A percentile compares a stretch with the other conserved stretches of the same genome.
Conservation (phyloP, 2,888 invertebrate species). For the Antheraea yamamai region DNA sequence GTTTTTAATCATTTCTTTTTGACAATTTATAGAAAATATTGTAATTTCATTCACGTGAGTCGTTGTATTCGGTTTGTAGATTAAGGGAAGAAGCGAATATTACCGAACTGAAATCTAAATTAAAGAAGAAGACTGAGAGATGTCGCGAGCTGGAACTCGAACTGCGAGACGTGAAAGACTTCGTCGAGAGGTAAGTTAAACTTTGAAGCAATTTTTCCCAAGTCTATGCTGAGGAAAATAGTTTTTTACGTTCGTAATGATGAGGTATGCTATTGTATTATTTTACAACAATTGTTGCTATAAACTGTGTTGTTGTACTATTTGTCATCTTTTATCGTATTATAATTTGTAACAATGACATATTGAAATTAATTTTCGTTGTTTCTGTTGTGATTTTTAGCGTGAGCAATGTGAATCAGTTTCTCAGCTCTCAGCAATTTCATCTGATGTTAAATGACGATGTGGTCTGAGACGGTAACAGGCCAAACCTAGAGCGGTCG, state of each 20-base stretch:
- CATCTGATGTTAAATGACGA: neutral
- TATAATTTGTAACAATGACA: too few species aligned
- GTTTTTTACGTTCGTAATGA: neutral
- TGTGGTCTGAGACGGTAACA: too few species aligned
- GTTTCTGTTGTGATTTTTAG: too few species aligned
- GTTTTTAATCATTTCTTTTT: neutral
- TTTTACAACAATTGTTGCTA: too few species aligned
- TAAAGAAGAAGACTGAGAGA: constrained; percentile 66
- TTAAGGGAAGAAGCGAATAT: constrained; percentile 68
- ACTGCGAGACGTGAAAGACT: constrained; percentile 69
- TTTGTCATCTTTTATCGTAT: too few species aligned
- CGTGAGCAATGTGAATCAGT: too few species aligned
- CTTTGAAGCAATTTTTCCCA: neutral
- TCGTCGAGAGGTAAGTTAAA: constrained; percentile 64
- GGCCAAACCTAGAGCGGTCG: too few species aligned
- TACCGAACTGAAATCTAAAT: constrained; percentile 68
- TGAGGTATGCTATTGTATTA: neutral
- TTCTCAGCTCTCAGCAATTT: too few species aligned
- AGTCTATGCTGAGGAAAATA: neutral
- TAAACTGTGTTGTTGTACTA: too few species aligned
- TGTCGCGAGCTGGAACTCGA: constrained; percentile 74
- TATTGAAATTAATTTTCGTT: too few species aligned
- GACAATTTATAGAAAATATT: neutral
- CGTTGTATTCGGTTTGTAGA: constrained; percentile 36
- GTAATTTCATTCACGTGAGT: neutral